Evolutionary conservation across 2,113 vertebrate species (phyloP).

Genomic region (Rousettus leschenaultii): DNA sequence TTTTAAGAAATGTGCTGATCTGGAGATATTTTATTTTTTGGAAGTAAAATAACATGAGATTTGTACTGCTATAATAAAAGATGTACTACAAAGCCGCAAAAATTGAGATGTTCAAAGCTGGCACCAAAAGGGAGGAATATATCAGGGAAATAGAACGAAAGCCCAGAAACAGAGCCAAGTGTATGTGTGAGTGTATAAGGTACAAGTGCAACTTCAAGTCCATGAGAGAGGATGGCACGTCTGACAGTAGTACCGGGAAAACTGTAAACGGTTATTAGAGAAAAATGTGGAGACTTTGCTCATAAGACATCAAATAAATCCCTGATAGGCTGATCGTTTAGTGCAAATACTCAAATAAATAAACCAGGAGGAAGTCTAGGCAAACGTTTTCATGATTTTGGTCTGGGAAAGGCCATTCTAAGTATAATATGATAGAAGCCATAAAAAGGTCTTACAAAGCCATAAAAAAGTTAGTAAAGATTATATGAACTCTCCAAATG

Average conservation of each 20-base stretch:
- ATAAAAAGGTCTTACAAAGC: neutral
- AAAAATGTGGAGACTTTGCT: neutral
- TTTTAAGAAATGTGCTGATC: neutral
- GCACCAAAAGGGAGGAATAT: neutral
- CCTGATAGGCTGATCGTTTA: neutral
- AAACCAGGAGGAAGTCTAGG: neutral
- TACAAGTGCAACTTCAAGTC: neutral
- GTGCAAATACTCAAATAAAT: neutral
- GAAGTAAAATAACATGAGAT: neutral
- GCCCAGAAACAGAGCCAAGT: neutral
- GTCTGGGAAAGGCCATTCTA: neutral
- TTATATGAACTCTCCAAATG: neutral
- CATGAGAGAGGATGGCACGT: neutral
- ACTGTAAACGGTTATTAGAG: neutral
- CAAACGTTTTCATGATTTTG: neutral
- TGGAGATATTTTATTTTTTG: neutral
- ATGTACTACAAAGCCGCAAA: neutral
- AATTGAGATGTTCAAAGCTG: neutral
- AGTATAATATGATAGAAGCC: neutral
- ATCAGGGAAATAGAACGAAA: neutral
- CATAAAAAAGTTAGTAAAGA: neutral
- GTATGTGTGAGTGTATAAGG: too few species aligned
- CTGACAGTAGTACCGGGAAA: neutral
- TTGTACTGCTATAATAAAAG: neutral
- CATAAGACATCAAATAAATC: neutral